Conservation (phyloP, 2,797 vertebrate species). For the Gambusia yucatana region DNA sequence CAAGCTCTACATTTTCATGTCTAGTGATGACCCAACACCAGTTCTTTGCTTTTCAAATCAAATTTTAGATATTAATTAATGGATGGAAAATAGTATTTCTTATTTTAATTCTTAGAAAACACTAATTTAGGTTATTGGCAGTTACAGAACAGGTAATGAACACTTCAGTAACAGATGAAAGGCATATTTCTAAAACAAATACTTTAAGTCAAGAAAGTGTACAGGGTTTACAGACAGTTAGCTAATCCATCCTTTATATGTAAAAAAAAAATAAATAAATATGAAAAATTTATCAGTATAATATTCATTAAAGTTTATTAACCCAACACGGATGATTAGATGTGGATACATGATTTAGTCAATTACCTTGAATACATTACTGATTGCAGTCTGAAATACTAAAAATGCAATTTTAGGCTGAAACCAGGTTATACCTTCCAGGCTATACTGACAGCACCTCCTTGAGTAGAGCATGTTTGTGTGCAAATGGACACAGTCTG, state of each 20-base stretch:
- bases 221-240: not conserved
- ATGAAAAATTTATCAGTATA: not conserved
- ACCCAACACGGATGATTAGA: slow-evolving; percentile 11
- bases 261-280: not conserved
- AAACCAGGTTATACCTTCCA: not conserved
- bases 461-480: slow-evolving; percentile 7
- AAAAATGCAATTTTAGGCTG: not conserved
- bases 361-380: slow-evolving; percentile 1
- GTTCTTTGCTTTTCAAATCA: not conserved
- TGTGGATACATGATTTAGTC: slow-evolving; percentile 5
- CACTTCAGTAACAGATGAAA: not conserved
- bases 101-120: not conserved
- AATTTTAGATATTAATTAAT: not conserved
- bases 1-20: not conserved
- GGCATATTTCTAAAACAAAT: not conserved
- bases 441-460: slow-evolving; percentile 13
- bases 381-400: slow-evolving; percentile 8
- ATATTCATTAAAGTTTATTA: not conserved
- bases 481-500: slow-evolving; percentile 33
- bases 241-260: not conserved
- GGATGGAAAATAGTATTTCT: not conserved
- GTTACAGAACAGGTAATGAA: not conserved
- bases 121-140: not conserved
- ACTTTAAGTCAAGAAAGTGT: not conserved
- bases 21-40: not conserved